A percentile compares a stretch with the other conserved stretches of the same genome.
phyloP scores from a whole-genome alignment of 2,113 vertebrate species.

The Brachypteracias leptosomus region DNA sequence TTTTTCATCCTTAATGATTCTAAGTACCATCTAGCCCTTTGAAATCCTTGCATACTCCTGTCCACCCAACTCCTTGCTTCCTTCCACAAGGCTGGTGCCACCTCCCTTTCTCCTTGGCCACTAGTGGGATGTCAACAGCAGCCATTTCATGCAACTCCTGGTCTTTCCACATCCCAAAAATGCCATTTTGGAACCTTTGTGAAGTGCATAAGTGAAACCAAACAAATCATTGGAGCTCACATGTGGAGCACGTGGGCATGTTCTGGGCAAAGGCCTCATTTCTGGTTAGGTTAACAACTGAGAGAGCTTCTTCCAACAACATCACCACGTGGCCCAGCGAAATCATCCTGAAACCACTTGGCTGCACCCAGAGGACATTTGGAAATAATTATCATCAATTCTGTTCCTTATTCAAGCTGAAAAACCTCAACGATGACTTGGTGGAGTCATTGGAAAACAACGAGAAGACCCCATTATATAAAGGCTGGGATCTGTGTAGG shows the following conservation, averaged over 20 bases:
- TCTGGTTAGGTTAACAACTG: slow-evolving; percentile 27
- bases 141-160: not conserved
- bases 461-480: not conserved
- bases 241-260: not conserved
- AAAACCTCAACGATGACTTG: slow-evolving; percentile 50
- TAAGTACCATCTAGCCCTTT: too few species aligned
- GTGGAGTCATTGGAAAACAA: slow-evolving; percentile 36
- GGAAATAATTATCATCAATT: slow-evolving; percentile 63
- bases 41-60: accelerated
- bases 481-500: not conserved
- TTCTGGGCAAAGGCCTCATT: not conserved
- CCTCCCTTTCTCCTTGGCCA: not conserved
- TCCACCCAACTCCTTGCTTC: not conserved
- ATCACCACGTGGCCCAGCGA: slow-evolving; percentile 17
- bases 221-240: not conserved
- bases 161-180: not conserved
- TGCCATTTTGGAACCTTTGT: not conserved
- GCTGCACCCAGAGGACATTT: slow-evolving; percentile 53
- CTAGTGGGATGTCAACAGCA: accelerated
- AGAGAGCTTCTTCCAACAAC: slow-evolving; percentile 36
- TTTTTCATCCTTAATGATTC: too few species aligned
- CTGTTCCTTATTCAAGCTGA: slow-evolving; percentile 53
- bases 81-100: accelerated
- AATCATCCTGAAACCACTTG: slow-evolving; percentile 52
- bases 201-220: not conserved